A percentile compares a stretch with the other conserved stretches of the same genome.
Evolutionary conservation across 2,797 vertebrate genomes (phyloP).

Genomic region (Salmo trutta): DNA sequence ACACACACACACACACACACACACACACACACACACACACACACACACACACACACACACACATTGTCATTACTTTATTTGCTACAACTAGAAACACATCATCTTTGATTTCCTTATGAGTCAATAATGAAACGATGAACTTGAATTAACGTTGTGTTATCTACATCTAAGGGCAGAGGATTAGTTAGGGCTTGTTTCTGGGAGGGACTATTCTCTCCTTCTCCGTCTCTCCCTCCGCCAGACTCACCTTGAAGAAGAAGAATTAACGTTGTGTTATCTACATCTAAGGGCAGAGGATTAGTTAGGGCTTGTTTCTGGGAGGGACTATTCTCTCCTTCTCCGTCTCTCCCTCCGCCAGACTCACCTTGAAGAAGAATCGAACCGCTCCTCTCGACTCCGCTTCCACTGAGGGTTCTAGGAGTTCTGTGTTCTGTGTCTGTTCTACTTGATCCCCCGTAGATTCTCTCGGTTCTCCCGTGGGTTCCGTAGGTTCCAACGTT

Average conservation of each 20-base stretch:
- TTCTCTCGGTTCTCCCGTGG: conserved; percentile 8
- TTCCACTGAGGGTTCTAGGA: not conserved
- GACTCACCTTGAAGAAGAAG: conserved; percentile 84
- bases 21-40: conserved; percentile 28
- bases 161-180: no score
- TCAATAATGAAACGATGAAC: no score
- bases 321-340: not conserved
- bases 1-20: no score
- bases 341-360: conserved; percentile 13
- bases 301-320: no score
- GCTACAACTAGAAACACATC: no score
- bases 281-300: no score
- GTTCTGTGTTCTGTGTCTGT: not conserved
- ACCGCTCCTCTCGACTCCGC: conserved; percentile 67
- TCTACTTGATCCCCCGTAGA: conserved; percentile 19
- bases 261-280: no score
- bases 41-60: conserved; percentile 16
- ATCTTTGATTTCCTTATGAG: no score
- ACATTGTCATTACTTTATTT: not conserved
- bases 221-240: not conserved
- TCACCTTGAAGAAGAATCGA: conserved; percentile 86
- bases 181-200: no score
- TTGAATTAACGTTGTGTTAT: no score
- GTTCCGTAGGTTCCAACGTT: conserved; percentile 21
- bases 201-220: not conserved